A percentile compares a stretch with the other conserved stretches of the same genome.
phyloP scores from a whole-genome alignment of 2,797 vertebrate species.

The Diplodus sargus region DNA sequence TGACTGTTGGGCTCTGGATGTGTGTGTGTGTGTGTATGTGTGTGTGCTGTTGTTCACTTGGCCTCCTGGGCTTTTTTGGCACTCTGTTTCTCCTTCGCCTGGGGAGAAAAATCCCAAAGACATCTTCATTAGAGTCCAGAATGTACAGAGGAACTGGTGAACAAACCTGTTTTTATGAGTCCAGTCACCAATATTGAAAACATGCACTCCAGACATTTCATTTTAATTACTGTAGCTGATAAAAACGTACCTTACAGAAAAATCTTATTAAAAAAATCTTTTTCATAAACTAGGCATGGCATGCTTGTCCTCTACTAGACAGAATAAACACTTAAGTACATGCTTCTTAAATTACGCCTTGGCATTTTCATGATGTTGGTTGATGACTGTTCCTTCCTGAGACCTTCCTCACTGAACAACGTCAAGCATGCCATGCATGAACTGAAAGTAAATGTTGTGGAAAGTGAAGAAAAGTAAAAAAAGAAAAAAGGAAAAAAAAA shows the following conservation, averaged over 20 bases:
- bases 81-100: slow-evolving; percentile 98
- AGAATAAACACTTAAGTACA: slow-evolving; percentile 1
- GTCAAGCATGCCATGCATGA: background rate
- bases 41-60: slow-evolving; percentile 85
- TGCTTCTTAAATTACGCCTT: too few relatives aligned
- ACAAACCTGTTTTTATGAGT: background rate
- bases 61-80: slow-evolving; percentile 97
- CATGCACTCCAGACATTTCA: background rate
- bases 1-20: slow-evolving; percentile 42
- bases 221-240: background rate
- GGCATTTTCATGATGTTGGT: background rate
- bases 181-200: background rate
- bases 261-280: background rate
- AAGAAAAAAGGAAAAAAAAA: background rate
- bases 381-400: background rate
- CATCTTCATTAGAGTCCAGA: background rate
- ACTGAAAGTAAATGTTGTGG: background rate
- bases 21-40: slow-evolving; percentile 15
- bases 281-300: background rate
- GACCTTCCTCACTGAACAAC: background rate
- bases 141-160: background rate
- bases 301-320: slow-evolving; percentile 65
- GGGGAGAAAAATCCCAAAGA: slow-evolving; percentile 43
- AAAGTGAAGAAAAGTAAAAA: background rate
- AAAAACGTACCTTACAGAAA: background rate